phyloP scores from a whole-genome alignment of 23 tunicate genomes.

The Halocynthia roretzi region DNA sequence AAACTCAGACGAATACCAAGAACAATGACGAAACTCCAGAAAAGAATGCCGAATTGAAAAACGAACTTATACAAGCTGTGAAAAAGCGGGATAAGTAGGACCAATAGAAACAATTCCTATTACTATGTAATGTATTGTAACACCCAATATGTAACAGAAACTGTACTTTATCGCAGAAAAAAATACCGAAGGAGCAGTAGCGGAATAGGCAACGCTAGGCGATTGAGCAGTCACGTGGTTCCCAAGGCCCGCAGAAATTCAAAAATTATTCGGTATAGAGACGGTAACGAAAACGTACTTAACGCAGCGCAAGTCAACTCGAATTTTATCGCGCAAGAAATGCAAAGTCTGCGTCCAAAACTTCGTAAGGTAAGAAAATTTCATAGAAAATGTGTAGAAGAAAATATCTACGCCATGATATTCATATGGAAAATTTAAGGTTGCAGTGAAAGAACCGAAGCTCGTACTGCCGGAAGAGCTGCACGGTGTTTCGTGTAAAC shows the following conservation, averaged over 20 bases:
- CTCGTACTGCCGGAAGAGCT: conserved; percentile 61
- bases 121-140: neutral
- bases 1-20: neutral
- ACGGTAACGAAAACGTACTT: conserved; percentile 64
- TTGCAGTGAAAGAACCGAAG: conserved; percentile 68
- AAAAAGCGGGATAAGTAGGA: conserved; percentile 50
- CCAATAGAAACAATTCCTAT: neutral
- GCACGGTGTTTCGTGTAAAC: conserved; percentile 59
- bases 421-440: conserved; percentile 26
- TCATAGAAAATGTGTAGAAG: neutral
- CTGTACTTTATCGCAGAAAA: conserved; percentile 45
- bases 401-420: neutral
- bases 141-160: too few relatives aligned
- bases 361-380: conserved; percentile 46
- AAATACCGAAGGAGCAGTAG: conserved; percentile 64
- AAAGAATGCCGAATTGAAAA: conserved; percentile 48
- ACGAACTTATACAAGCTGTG: conserved; percentile 79
- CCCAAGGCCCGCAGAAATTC: conserved; percentile 29
- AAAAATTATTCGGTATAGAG: conserved; percentile 30
- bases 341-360: conserved; percentile 52
- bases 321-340: conserved; percentile 72
- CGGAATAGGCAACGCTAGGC: conserved; percentile 32
- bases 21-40: too few relatives aligned
- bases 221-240: conserved; percentile 44
- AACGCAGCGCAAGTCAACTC: conserved; percentile 40